These are phyloP conservation scores for Cataglyphis altisquamis DNA, from an alignment of 2,888 invertebrate genomes.

Conservation along the genomic window DNA sequence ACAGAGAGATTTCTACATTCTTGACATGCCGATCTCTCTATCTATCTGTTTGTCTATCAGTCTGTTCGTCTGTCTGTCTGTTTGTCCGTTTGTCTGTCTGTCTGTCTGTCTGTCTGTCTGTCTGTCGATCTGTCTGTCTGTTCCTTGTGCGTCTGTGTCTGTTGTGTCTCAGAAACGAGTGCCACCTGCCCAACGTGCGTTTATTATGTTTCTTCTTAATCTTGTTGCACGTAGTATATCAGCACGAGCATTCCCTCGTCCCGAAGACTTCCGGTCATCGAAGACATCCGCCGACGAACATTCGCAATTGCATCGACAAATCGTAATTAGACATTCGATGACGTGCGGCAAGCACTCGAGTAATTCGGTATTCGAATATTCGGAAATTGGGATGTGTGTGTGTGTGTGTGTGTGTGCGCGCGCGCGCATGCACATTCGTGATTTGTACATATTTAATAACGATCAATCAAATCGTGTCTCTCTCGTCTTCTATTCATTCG, in stretches of 20 bases:
- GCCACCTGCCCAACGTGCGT: conserved; percentile 74
- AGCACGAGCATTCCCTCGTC: not conserved
- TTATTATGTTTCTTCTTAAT: conserved; percentile 42
- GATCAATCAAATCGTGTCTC: not conserved
- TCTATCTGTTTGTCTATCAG: conserved; percentile 78
- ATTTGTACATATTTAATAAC: conserved; percentile 33
- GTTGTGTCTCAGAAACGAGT: conserved; percentile 70
- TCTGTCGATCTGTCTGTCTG: conserved; percentile 65
- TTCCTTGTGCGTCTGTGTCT: conserved; percentile 70
- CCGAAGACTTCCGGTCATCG: conserved; percentile 12
- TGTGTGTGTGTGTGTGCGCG: not conserved
- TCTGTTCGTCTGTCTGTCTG: conserved; percentile 77
- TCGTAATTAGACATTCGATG: not conserved
- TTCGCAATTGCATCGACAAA: conserved; percentile 34
- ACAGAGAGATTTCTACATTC: conserved; percentile 72
- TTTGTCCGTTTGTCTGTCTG: conserved; percentile 67
- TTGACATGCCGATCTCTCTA: conserved; percentile 78
- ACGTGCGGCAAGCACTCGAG: not conserved
- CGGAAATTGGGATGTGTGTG: not conserved
- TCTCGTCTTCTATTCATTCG: not conserved
- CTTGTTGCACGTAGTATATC: conserved; percentile 10
- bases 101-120: conserved; percentile 22
- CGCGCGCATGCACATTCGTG: not conserved
- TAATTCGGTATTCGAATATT: conserved; percentile 35
- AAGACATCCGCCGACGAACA: conserved; percentile 13